Evolutionary conservation across 1,140 invertebrate genomes (phyloP).

Genomic region (Triops cancriformis): DNA sequence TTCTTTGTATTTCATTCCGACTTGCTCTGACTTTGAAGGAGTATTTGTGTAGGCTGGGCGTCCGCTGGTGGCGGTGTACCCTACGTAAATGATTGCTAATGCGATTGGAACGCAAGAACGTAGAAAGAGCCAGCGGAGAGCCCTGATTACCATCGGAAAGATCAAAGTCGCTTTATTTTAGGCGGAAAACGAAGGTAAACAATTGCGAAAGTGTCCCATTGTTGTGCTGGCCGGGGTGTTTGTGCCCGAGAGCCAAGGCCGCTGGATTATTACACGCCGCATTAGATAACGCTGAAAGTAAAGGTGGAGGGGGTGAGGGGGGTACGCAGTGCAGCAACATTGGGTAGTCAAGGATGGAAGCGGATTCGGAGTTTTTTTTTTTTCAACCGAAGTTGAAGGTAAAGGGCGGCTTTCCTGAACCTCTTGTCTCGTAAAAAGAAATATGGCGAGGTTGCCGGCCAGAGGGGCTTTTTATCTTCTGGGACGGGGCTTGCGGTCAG

Average conservation of each 20-base stretch:
- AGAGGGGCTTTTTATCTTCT: neutral
- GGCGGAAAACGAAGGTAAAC: too few species aligned
- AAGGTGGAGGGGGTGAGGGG: neutral
- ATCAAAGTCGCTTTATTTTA: too few species aligned
- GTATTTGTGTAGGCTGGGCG: too few species aligned
- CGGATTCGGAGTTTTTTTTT: neutral
- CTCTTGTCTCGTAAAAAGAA: constrained; percentile 6
- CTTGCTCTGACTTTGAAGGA: too few species aligned
- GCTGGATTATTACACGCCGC: neutral
- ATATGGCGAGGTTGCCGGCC: constrained; percentile 3
- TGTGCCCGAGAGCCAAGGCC: neutral
- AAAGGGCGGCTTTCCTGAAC: neutral
- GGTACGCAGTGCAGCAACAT: neutral
- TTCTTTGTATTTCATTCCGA: too few species aligned
- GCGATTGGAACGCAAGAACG: too few species aligned
- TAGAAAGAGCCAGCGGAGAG: too few species aligned
- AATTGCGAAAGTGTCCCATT: too few species aligned
- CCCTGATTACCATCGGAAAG: too few species aligned
- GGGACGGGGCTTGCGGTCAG: neutral
- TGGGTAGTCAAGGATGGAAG: neutral
- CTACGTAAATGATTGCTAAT: too few species aligned
- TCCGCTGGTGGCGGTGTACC: too few species aligned
- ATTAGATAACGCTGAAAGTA: neutral
- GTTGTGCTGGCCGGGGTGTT: neutral
- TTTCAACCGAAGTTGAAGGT: neutral